Percentiles rank a stretch among this genome's conserved stretches.
Evolutionary conservation across 2,888 invertebrate species (phyloP).

Genomic region (Bombylius major): DNA sequence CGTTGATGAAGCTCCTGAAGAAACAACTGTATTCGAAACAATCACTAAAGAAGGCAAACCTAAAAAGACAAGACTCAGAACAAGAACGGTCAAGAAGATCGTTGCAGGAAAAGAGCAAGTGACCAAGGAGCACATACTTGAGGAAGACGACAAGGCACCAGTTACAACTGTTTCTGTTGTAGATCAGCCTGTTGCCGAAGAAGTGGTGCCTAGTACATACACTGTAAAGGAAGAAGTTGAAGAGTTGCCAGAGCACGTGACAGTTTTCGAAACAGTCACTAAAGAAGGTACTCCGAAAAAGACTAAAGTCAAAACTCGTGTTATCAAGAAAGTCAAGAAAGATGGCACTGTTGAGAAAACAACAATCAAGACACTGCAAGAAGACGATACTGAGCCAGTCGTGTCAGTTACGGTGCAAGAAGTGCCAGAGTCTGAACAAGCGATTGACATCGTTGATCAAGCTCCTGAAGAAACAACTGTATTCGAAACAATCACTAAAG

Average conservation of each 20-base stretch:
- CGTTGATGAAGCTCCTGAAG: slow-evolving; percentile 19
- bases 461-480: slow-evolving; percentile 24
- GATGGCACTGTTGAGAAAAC: slow-evolving; percentile 26
- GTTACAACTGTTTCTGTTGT: slow-evolving; percentile 20
- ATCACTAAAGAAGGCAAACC: slow-evolving; percentile 20
- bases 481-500: slow-evolving; percentile 33
- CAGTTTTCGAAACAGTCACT: slow-evolving; percentile 16
- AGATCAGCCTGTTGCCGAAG: slow-evolving; percentile 14
- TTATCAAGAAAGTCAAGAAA: slow-evolving; percentile 26
- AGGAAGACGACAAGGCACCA: slow-evolving; percentile 25
- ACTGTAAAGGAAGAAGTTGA: background rate
- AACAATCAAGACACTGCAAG: slow-evolving; percentile 25
- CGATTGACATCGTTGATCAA: slow-evolving; percentile 8
- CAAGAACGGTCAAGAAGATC: slow-evolving; percentile 16
- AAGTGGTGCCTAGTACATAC: slow-evolving; percentile 2
- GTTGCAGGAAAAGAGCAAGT: slow-evolving; percentile 22
- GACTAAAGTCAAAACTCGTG: slow-evolving; percentile 27
- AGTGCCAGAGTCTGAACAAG: slow-evolving; percentile 8
- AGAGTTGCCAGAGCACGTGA: background rate
- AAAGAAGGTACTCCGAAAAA: slow-evolving; percentile 25
- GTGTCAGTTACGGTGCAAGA: slow-evolving; percentile 28
- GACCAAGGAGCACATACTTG: slow-evolving; percentile 27
- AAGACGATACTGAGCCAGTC: slow-evolving; percentile 28
- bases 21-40: slow-evolving; percentile 30
- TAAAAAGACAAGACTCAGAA: slow-evolving; percentile 19